phyloP scores from a whole-genome alignment of 1,140 invertebrate species.

The Dendroctonus valens region DNA sequence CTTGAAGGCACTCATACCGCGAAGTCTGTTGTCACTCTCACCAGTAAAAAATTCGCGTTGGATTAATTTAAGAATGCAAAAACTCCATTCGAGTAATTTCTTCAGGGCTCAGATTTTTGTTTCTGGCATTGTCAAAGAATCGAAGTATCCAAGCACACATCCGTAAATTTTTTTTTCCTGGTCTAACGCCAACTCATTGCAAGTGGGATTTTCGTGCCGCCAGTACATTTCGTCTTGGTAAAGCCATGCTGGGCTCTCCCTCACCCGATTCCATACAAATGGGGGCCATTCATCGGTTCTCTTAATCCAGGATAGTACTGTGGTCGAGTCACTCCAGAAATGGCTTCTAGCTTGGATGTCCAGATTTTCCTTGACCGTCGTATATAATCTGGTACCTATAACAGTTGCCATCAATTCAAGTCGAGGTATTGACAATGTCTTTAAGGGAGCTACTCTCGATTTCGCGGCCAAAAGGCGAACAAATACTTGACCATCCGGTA shows the following conservation, averaged over 20 bases:
- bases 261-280: too few species aligned
- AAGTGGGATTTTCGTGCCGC: not conserved
- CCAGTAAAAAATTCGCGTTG: slow-evolving; percentile 7
- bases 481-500: too few species aligned
- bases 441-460: too few species aligned
- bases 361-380: too few species aligned
- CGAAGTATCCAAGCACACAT: slow-evolving; percentile 39
- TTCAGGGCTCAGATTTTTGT: slow-evolving; percentile 25
- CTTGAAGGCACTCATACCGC: not conserved
- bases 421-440: too few species aligned
- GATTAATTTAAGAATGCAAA: slow-evolving; percentile 19
- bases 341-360: too few species aligned
- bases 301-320: too few species aligned
- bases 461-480: too few species aligned
- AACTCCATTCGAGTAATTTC: slow-evolving; percentile 36
- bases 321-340: too few species aligned
- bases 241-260: slow-evolving; percentile 44
- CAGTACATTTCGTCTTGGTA: slow-evolving; percentile 1
- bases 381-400: too few species aligned
- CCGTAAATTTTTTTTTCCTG: slow-evolving; percentile 37
- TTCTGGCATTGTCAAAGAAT: slow-evolving; percentile 38
- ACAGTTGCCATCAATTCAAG: too few species aligned
- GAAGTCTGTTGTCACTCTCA: not conserved
- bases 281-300: too few species aligned
- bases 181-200: slow-evolving; percentile 32